phyloP scores from a whole-genome alignment of 2,888 invertebrate genomes.

The Lasioglossum leucozonium region DNA sequence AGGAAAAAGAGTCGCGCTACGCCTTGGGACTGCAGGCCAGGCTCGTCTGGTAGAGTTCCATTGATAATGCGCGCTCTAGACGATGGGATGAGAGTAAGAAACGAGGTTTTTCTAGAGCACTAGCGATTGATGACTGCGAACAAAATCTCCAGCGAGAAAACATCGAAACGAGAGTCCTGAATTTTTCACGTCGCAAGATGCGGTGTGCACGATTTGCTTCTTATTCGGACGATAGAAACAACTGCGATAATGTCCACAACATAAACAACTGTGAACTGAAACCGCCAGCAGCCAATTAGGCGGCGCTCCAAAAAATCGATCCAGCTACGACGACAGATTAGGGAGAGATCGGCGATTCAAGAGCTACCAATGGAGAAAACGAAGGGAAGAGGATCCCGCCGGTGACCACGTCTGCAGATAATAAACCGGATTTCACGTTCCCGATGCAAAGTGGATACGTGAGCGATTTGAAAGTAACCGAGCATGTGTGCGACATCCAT shows the following conservation, averaged over 20 bases:
- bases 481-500: neutral
- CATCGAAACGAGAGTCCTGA: neutral
- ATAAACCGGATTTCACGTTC: conserved; percentile 16
- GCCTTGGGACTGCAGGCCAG: neutral
- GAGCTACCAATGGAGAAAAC: neutral
- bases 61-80: neutral
- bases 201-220: neutral
- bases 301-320: neutral
- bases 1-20: neutral
- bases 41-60: neutral
- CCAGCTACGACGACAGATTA: too few species aligned
- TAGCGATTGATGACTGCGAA: neutral
- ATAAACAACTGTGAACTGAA: neutral
- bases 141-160: neutral
- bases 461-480: conserved; percentile 9
- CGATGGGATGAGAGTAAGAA: neutral
- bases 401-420: neutral
- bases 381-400: neutral
- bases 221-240: neutral
- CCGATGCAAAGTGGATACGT: neutral
- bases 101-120: neutral
- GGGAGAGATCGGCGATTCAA: neutral
- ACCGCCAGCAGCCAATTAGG: neutral
- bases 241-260: too few species aligned
- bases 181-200: neutral